Evolutionary conservation across 1,140 invertebrate species (phyloP).

Genomic region (Aleiodes sp.): DNA sequence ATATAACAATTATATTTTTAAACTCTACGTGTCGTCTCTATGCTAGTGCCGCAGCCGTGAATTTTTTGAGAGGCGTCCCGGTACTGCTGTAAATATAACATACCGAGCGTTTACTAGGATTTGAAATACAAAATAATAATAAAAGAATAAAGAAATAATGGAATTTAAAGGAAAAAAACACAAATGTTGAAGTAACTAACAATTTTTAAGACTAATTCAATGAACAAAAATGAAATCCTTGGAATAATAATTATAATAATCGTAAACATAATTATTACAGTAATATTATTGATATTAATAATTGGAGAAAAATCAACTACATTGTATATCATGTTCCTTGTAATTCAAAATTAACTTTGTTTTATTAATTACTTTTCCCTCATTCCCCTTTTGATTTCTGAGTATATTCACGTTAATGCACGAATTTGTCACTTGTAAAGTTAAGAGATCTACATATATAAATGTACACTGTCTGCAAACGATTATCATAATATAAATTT

Average conservation of each 20-base stretch:
- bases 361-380: too few relatives aligned
- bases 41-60: slow-evolving; percentile 48
- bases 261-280: slow-evolving; percentile 23
- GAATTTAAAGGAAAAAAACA: too few relatives aligned
- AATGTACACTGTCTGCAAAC: slow-evolving; percentile 51
- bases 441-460: slow-evolving; percentile 14
- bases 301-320: slow-evolving; percentile 40
- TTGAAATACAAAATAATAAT: slow-evolving; percentile 20
- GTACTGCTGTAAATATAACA: slow-evolving; percentile 43
- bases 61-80: slow-evolving; percentile 5
- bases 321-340: slow-evolving; percentile 42
- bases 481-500: slow-evolving; percentile 36
- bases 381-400: not conserved
- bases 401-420: slow-evolving; percentile 42
- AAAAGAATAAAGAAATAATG: slow-evolving; percentile 26
- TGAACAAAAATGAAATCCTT: slow-evolving; percentile 27
- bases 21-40: slow-evolving; percentile 66
- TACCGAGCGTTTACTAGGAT: slow-evolving; percentile 35
- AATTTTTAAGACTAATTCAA: slow-evolving; percentile 35
- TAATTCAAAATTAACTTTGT: slow-evolving; percentile 34
- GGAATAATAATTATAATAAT: slow-evolving; percentile 23
- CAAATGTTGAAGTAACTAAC: slow-evolving; percentile 34
- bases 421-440: slow-evolving; percentile 49
- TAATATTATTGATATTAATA: slow-evolving; percentile 4
- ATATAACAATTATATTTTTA: slow-evolving; percentile 67